Conservation (phyloP, 1,140 invertebrate species). For the Brachionus rotundiformis region DNA sequence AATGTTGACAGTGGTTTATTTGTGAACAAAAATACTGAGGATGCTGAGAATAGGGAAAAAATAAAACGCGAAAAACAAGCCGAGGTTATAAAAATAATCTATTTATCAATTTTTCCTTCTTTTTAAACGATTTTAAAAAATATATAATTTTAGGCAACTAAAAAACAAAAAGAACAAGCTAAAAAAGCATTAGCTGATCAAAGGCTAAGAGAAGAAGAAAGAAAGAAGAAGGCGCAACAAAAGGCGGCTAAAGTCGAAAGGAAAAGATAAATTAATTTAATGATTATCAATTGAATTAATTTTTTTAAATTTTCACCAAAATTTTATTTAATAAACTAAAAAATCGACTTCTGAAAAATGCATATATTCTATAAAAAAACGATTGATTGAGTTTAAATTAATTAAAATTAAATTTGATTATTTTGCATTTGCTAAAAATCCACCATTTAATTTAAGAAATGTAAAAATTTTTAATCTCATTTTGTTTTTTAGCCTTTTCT, state of each 20-base stretch:
- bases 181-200: slow-evolving; percentile 28
- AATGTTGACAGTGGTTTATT: background rate
- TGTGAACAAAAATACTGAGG: slow-evolving; percentile 13
- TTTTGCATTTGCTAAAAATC: background rate
- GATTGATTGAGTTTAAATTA: background rate
- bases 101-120: too few species aligned
- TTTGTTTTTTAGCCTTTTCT: slow-evolving; percentile 8
- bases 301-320: background rate
- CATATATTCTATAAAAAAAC: too few species aligned
- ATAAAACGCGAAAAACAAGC: slow-evolving; percentile 17
- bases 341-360: background rate
- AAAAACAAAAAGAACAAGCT: slow-evolving; percentile 36
- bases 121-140: too few species aligned
- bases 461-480: slow-evolving; percentile 50
- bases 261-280: background rate
- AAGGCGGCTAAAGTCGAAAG: slow-evolving; percentile 22
- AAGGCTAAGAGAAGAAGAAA: slow-evolving; percentile 35
- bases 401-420: background rate
- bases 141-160: background rate
- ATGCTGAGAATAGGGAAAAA: slow-evolving; percentile 26
- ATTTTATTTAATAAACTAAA: background rate
- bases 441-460: background rate
- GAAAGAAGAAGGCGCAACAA: slow-evolving; percentile 34
- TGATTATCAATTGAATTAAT: background rate
- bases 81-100: too few species aligned